Conservation (phyloP, 2,797 vertebrate genomes). For the Apodemus agrarius region DNA sequence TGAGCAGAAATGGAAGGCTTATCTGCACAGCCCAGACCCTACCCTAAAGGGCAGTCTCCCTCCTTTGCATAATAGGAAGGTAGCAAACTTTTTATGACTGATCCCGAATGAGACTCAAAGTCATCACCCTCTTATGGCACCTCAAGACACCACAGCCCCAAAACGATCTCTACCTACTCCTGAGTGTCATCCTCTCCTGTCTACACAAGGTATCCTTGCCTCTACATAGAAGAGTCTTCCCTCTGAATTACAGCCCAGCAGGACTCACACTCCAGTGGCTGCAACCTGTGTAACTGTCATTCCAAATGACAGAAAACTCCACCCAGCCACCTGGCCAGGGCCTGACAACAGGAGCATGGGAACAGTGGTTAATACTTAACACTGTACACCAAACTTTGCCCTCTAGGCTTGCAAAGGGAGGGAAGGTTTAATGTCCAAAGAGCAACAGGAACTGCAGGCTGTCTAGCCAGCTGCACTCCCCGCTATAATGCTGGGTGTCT, state of each 20-base stretch:
- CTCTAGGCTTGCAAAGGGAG: not conserved
- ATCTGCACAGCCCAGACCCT: not conserved
- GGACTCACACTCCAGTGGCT: not conserved
- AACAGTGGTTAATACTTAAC: not conserved
- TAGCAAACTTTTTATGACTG: not conserved
- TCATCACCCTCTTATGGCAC: too few species aligned
- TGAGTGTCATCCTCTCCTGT: not conserved
- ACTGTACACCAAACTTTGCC: not conserved
- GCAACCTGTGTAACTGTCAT: not conserved
- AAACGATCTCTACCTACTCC: not conserved
- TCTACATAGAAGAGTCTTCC: not conserved
- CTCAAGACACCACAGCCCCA: not conserved
- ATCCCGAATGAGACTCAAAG: not conserved
- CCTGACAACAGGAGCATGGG: accelerated
- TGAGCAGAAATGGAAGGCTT: not conserved
- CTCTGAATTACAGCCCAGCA: not conserved
- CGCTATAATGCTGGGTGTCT: too few species aligned
- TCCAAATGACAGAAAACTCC: not conserved
- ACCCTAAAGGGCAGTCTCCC: not conserved
- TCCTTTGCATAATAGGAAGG: not conserved
- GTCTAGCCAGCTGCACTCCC: not conserved
- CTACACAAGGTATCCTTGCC: not conserved
- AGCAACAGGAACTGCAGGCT: not conserved
- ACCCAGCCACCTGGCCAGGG: not conserved
- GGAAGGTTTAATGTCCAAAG: not conserved